Conservation (phyloP, 92 coral and sea anemone species). For the Siderastrea siderea region DNA sequence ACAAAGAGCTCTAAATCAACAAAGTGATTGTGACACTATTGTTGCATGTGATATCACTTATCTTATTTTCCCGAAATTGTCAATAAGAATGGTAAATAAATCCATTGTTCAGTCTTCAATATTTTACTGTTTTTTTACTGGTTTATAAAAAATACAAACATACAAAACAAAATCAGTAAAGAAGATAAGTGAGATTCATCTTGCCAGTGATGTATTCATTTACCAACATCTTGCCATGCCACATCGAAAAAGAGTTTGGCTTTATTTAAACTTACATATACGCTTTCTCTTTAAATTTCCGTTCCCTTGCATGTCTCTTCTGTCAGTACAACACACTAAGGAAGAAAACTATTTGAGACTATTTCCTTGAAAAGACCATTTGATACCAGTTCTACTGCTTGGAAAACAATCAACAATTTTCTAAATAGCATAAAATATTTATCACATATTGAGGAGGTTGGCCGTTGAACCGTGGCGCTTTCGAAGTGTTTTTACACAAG, state of each 20-base stretch:
- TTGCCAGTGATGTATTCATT: not conserved
- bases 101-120: too few species aligned
- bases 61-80: too few species aligned
- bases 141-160: too few species aligned
- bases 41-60: too few species aligned
- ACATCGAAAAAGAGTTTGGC: not conserved
- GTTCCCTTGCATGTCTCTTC: not conserved
- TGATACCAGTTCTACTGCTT: not conserved
- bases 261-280: not conserved
- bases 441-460: not conserved
- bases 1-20: too few species aligned
- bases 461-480: not conserved
- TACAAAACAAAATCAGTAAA: too few species aligned
- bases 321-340: not conserved
- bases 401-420: not conserved
- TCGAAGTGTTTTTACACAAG: not conserved
- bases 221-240: not conserved
- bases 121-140: too few species aligned
- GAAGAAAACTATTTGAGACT: not conserved
- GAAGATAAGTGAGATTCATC: not conserved
- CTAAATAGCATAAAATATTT: constrained; percentile 17
- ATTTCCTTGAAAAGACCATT: not conserved
- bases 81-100: too few species aligned
- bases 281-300: not conserved
- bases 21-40: too few species aligned